These are phyloP conservation scores for Diachrysia chrysitis DNA, from an alignment of 2,888 invertebrate species.

Conservation along the genomic window DNA sequence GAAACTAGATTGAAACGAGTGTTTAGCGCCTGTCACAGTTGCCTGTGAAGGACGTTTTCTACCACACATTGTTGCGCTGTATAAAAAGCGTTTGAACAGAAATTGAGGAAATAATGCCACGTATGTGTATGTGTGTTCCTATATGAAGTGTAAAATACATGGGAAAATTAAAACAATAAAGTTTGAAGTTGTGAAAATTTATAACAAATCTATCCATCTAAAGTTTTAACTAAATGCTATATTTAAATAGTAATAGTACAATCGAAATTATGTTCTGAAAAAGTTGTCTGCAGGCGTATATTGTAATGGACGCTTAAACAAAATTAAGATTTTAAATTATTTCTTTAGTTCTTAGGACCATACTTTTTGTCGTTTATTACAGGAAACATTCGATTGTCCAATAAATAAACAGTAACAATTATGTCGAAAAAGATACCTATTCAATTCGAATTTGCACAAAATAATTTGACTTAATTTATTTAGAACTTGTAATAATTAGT, in stretches of 20 bases:
- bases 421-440: not conserved
- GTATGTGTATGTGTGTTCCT: too few species aligned
- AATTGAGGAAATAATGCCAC: slow-evolving; percentile 26
- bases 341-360: not conserved
- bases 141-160: slow-evolving; percentile 1
- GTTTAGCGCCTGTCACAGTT: slow-evolving; percentile 27
- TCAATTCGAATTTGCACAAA: not conserved
- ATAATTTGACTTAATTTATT: slow-evolving; percentile 29
- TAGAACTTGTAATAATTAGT: slow-evolving; percentile 46
- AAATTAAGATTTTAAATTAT: not conserved
- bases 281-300: not conserved
- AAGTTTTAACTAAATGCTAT: too few species aligned
- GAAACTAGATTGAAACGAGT: slow-evolving; percentile 58
- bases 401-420: not conserved
- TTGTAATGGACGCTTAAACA: not conserved
- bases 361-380: not conserved
- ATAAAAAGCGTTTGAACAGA: slow-evolving; percentile 25
- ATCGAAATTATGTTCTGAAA: not conserved
- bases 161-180: slow-evolving; percentile 12
- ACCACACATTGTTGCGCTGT: slow-evolving; percentile 44
- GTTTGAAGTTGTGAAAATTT: not conserved
- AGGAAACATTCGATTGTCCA: not conserved
- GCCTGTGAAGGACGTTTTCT: slow-evolving; percentile 45
- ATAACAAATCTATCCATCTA: not conserved
- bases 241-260: not conserved